Evolutionary conservation across 2,888 invertebrate species (phyloP).

Genomic region (Athrips mouffetella): DNA sequence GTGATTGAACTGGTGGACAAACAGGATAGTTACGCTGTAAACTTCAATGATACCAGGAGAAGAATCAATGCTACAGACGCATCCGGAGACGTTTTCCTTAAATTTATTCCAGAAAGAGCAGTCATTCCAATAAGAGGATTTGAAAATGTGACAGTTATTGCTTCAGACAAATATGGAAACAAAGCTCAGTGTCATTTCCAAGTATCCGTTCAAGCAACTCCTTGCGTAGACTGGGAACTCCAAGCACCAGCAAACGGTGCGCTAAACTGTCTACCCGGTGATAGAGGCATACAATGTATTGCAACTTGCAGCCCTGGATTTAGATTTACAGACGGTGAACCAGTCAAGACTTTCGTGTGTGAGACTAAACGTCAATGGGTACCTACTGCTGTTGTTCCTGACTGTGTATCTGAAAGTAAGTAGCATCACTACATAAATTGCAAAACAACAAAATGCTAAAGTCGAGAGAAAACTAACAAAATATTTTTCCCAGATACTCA

Average conservation of each 20-base stretch:
- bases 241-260: slow-evolving; percentile 93
- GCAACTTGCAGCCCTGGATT: slow-evolving; percentile 93
- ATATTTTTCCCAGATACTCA: slow-evolving; percentile 83
- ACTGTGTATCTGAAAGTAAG: slow-evolving; percentile 95
- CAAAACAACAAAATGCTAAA: background rate
- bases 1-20: slow-evolving; percentile 94
- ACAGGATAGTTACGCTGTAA: slow-evolving; percentile 93
- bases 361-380: slow-evolving; percentile 89
- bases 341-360: slow-evolving; percentile 91
- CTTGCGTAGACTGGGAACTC: slow-evolving; percentile 96
- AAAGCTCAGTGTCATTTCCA: slow-evolving; percentile 95
- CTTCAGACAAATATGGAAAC: slow-evolving; percentile 92
- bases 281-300: slow-evolving; percentile 90
- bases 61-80: slow-evolving; percentile 92
- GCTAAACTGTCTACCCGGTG: slow-evolving; percentile 90
- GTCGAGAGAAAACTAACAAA: no score
- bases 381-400: slow-evolving; percentile 93
- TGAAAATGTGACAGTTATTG: slow-evolving; percentile 94
- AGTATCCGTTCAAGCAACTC: slow-evolving; percentile 94
- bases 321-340: slow-evolving; percentile 94
- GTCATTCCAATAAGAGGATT: slow-evolving; percentile 91
- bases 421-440: slow-evolving; percentile 19
- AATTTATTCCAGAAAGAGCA: slow-evolving; percentile 89
- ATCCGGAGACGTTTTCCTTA: slow-evolving; percentile 91
- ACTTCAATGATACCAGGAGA: slow-evolving; percentile 92